Base-by-base conservation (phyloP, 2,113 vertebrate genomes). In the Fulmarus glacialis region DNA sequence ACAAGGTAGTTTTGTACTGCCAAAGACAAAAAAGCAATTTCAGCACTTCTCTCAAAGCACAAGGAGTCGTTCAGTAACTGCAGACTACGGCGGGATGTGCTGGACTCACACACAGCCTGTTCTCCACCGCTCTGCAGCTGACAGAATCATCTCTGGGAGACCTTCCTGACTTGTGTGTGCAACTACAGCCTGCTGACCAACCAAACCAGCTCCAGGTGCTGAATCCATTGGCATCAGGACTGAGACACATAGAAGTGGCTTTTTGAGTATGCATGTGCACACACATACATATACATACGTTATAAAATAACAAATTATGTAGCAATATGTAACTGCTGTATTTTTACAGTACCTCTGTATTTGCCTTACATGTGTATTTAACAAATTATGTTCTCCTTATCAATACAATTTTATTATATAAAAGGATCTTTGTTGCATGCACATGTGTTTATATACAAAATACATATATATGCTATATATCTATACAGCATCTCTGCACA, bases 11-110 rank as follows among this genome's bases (percentile, higher is more conserved):
- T 86, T 42, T 75, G 32, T 63, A 75, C 38, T 58, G 42, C 14
- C n/a, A n/a, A 53, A 89, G 67, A 86, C 60, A 47, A 85, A 94
- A 79, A 80, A 30, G 55, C 62, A 40, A 36, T 60, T 84, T 56
- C 78, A 89, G 48, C 52, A 38, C 66, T 86, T 73, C 48, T 77
- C 23, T 87, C 43, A 55, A 68, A 86, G 79, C 62, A 40, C 15
- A 58, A 15, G 30, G 29, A 42, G 83, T 16, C n/a, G 16, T 2
- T 42, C 62, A 52, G 48, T 42, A 82, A 48, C 60, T 24, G 34
- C 55, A 84, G 45, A n/a, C 30, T 36, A n/a, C 0, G 0, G 9
- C 0, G 1, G 34, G 8, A 68, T 18, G 26, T 63, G 62, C 43
- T 48, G 26, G 26, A 87, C 23, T 40, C 36, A 22, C 40, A 30